Base-by-base conservation (phyloP, 2,797 vertebrate species). In the Margarornis squamiger region DNA sequence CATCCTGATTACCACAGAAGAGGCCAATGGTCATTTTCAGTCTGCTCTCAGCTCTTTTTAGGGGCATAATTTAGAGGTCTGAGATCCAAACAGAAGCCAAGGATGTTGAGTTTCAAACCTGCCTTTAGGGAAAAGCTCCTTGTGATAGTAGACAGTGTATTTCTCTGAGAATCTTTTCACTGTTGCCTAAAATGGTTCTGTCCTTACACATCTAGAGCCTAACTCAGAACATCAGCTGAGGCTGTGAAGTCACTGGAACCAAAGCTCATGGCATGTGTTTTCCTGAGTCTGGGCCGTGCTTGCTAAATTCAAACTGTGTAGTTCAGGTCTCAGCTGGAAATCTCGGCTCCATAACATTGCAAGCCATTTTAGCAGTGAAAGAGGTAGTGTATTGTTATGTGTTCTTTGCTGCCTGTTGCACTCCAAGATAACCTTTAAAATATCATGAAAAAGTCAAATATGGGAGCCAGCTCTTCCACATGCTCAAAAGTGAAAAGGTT, bases 171-270 rank as follows among this genome's bases (percentile, higher is more conserved):
- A 66, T 91, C 39, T 39, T 0, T 92, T 70, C 74, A 30, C 18
- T 79, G 1, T 81, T 95, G n/a, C 81, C 92, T 95, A 86, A 95
- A 94, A 91, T 66, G 68, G 76, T 84, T 86, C 58, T 92, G 21
- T 90, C 87, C 63, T 72, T 78, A 20, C 18, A 45, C 63, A 26
- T 77, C 49, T 46, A 57, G 34, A 93, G 51, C 46, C n/a, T 67
- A 70, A 46, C 85, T 92, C 52, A 57, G 67, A 79, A 22, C 45
- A 70, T 75, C 65, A 76, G 0, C 52, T 74, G 34, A 63, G 63
- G 32, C 76, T 88, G 48, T 84, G 81, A 76, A 84, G 48, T 92
- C 30, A 21, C 59, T 95, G 93, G 71, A 91, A 82, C 76, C 59
- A 41, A 48, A 89, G 63, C 49, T 67, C 41, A 21, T 45, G 67